Conservation (phyloP, 1,140 invertebrate species). For the Nasonia vitripennis region DNA sequence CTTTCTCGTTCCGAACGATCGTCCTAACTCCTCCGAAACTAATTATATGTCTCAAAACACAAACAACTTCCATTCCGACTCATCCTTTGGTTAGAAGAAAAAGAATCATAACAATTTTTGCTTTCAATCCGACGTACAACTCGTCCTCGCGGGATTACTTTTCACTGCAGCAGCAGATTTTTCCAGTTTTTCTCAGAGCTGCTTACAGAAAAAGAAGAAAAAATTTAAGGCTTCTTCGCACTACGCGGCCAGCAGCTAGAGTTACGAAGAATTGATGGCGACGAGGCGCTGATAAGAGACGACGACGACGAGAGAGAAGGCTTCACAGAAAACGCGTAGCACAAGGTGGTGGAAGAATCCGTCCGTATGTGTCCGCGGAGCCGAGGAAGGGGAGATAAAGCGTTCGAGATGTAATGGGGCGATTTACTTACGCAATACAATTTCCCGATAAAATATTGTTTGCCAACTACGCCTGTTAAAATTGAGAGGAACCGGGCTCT, state of each 20-base stretch:
- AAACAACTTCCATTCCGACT: not conserved
- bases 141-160: not conserved
- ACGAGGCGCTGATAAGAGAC: constrained; percentile 18
- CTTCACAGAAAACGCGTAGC: not conserved
- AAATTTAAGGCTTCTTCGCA: not conserved
- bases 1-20: not conserved
- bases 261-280: constrained; percentile 4
- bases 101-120: not conserved
- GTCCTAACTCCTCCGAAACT: not conserved
- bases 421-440: constrained; percentile 6
- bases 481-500: not conserved
- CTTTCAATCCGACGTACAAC: no score
- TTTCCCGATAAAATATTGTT: not conserved
- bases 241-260: not conserved
- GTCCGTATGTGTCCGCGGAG: not conserved
- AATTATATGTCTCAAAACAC: not conserved
- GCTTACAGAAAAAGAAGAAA: not conserved
- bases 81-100: not conserved
- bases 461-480: not conserved
- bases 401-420: not conserved
- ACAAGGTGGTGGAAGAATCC: not conserved
- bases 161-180: constrained; percentile 12
- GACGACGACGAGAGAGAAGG: not conserved
- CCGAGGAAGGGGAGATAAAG: not conserved
- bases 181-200: not conserved